phyloP scores from a whole-genome alignment of 2,113 vertebrate species.

The Nicator chloris region DNA sequence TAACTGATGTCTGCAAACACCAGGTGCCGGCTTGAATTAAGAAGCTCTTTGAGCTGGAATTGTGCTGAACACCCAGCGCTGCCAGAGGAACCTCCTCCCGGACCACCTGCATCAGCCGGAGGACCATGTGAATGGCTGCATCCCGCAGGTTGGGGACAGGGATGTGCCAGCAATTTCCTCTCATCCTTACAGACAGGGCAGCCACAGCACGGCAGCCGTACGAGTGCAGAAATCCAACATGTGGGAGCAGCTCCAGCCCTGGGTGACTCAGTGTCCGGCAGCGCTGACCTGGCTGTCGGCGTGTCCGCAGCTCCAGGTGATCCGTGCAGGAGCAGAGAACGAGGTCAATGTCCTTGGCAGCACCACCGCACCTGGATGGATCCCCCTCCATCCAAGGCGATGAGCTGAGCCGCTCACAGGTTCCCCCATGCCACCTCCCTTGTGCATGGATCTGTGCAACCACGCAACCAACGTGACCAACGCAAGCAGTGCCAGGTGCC shows the following conservation, averaged over 20 bases:
- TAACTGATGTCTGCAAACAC: neutral
- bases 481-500: fast-evolving
- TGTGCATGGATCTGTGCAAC: neutral
- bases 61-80: neutral
- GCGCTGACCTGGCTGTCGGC: fast-evolving
- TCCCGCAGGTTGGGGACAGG: neutral
- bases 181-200: neutral
- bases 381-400: neutral
- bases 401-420: neutral
- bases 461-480: neutral
- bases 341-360: neutral
- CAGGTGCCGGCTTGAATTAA: neutral
- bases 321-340: no score
- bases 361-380: fast-evolving
- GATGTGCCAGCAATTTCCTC: neutral
- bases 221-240: fast-evolving
- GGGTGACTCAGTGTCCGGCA: fast-evolving
- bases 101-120: neutral
- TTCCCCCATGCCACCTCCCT: fast-evolving
- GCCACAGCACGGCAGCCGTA: fast-evolving
- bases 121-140: fast-evolving
- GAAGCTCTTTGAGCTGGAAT: neutral
- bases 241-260: neutral
- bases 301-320: neutral
- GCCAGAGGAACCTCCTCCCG: neutral